phyloP scores from a whole-genome alignment of 2,113 vertebrate species.

The Lasiurus borealis region DNA sequence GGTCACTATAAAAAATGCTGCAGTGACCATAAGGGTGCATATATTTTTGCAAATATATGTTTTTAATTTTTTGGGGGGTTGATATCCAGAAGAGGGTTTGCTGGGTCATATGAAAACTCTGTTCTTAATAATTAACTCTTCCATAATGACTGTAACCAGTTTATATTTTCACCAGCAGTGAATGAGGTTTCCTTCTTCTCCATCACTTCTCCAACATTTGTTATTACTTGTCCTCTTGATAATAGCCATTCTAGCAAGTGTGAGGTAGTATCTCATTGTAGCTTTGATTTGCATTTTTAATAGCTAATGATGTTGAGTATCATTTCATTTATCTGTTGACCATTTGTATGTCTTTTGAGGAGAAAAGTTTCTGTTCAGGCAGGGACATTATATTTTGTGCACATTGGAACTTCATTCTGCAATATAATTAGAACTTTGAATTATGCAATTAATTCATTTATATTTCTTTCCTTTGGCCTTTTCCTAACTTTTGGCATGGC shows the following conservation, averaged over 20 bases:
- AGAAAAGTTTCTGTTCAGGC: neutral
- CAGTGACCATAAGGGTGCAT: no score
- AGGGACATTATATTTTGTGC: neutral
- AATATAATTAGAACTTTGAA: neutral
- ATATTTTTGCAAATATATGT: no score
- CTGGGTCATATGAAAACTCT: neutral
- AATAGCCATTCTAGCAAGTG: neutral
- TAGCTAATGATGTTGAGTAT: neutral
- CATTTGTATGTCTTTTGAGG: neutral
- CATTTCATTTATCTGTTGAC: neutral
- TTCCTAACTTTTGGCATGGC: neutral
- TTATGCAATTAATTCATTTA: neutral
- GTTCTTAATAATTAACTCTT: neutral
- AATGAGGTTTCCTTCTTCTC: neutral
- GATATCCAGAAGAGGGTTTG: neutral
- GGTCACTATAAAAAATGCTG: no score
- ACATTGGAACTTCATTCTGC: neutral
- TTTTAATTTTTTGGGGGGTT: no score
- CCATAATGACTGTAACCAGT: neutral
- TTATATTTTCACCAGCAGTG: neutral
- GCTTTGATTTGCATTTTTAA: neutral
- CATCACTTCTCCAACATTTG: neutral
- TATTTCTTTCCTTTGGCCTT: neutral
- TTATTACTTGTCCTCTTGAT: neutral
- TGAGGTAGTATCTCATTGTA: neutral